These are phyloP conservation scores for Cyprinodon tularosa DNA, from an alignment of 2,113 vertebrate species.

Conservation along the genomic window DNA sequence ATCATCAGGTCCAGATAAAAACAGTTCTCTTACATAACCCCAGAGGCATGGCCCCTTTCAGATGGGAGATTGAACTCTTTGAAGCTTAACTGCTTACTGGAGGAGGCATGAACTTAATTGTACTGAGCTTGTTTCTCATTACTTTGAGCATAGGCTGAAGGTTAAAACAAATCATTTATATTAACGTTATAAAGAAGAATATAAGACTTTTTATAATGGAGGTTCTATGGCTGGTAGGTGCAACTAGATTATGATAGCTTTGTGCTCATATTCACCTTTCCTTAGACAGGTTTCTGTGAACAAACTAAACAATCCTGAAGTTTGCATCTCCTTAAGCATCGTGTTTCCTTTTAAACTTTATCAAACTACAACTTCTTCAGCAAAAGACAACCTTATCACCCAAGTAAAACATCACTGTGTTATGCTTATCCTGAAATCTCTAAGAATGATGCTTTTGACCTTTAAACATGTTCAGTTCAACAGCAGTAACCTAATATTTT, in stretches of 20 bases:
- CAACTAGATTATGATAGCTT: not conserved
- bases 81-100: conserved; percentile 19
- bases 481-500: not conserved
- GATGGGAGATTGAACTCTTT: conserved; percentile 21
- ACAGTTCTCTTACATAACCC: conserved; percentile 44
- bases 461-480: not conserved
- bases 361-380: not conserved
- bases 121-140: conserved; percentile 7
- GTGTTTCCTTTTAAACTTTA: not conserved
- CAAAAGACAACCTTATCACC: not conserved
- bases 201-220: not conserved
- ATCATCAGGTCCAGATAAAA: conserved; percentile 66
- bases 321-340: not conserved
- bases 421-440: not conserved
- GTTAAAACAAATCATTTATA: not conserved
- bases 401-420: not conserved
- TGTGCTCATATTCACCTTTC: not conserved
- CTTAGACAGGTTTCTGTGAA: not conserved
- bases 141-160: conserved; percentile 15
- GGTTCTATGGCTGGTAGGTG: not conserved
- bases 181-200: not conserved
- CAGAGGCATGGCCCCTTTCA: conserved; percentile 35
- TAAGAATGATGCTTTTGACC: not conserved
- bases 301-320: not conserved
- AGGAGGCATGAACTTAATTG: conserved; percentile 15